Base-by-base conservation (phyloP, 2,888 invertebrate species). In the Cantharis rustica region DNA sequence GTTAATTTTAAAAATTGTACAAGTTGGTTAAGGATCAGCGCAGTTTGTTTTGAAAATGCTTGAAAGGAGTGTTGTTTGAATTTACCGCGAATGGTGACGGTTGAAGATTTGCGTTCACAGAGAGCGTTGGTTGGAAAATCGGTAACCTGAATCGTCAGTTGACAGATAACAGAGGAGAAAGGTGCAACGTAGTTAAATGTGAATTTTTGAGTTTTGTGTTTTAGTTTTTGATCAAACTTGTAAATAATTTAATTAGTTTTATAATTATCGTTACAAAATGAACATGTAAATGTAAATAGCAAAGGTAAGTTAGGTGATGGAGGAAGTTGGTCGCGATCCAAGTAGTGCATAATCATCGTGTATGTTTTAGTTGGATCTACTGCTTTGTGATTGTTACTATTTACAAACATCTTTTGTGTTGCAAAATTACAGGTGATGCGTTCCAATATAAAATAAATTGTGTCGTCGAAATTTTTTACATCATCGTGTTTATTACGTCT, bases 181-280 rank as follows among this genome's bases (percentile, higher is more conserved):
- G 83, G 80, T 81, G 81, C 81, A 84, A 84, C 85, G 85, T 84
- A 85, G 84, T 84, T 86, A 84, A 84, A 85, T 85, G 80, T 81
- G 80, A 80, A 82, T 82, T 78, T 80, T 81, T 71, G 17, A 66
- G 73, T 80, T 79, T 79, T 73, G 71, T 77, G 75, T 73, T 77
- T 80, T 80, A 77, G 73, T 76, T 79, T 80, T 80, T 75, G 15
- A 73, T 75, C 73, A 78, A n/a, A 82, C 72, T 81, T 75, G 72
- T 77, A 78, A 61, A 20, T 26, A 17, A 26, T 72, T 71, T 31
- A 20, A 61, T 64, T 71, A 16, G 16, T 77, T 74, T 64, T 20
- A 23, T 16, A 26, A 68, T 79, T 78, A 70, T 75, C 69, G 73
- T 68, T 71, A 76, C 76, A 79, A 78, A 73, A 81, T 83, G 84